Conservation (phyloP, 2,888 invertebrate genomes). For the Cosmopolites sordidus region DNA sequence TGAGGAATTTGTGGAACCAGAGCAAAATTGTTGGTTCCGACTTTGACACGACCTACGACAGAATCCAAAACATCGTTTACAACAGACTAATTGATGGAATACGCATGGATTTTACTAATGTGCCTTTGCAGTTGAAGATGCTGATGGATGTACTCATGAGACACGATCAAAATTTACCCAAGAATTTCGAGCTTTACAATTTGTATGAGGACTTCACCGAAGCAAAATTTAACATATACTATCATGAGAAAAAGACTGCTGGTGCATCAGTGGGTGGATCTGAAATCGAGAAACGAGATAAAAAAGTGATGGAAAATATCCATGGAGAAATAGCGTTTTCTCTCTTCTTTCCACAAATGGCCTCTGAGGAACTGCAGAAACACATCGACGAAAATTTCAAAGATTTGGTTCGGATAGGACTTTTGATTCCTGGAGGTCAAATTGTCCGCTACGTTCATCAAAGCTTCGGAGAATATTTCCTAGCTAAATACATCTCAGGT, state of each 20-base stretch:
- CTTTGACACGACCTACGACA: neutral
- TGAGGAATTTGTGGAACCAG: slow-evolving; percentile 11
- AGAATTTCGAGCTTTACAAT: slow-evolving; percentile 3
- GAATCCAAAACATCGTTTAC: neutral
- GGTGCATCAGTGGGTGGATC: neutral
- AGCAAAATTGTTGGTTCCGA: neutral
- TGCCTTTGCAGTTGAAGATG: slow-evolving; percentile 18
- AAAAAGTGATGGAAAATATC: neutral
- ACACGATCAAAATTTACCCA: slow-evolving; percentile 1
- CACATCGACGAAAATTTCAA: neutral
- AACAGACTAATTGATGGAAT: neutral
- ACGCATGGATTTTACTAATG: slow-evolving; percentile 6
- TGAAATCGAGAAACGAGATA: neutral
- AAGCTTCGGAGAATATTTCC: slow-evolving; percentile 16
- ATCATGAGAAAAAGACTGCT: slow-evolving; percentile 7
- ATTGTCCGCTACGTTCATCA: slow-evolving; percentile 11
- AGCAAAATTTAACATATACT: slow-evolving; percentile 15
- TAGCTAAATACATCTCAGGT: slow-evolving; percentile 2
- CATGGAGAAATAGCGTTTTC: slow-evolving; percentile 4
- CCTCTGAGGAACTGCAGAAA: neutral
- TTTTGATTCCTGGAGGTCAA: slow-evolving; percentile 2
- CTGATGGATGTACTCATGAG: slow-evolving; percentile 10
- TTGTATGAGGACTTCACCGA: slow-evolving; percentile 14
- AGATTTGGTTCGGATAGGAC: slow-evolving; percentile 7
- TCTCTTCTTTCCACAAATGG: neutral